Conservation (phyloP, 2,888 invertebrate species). For the Pammene fasciana region DNA sequence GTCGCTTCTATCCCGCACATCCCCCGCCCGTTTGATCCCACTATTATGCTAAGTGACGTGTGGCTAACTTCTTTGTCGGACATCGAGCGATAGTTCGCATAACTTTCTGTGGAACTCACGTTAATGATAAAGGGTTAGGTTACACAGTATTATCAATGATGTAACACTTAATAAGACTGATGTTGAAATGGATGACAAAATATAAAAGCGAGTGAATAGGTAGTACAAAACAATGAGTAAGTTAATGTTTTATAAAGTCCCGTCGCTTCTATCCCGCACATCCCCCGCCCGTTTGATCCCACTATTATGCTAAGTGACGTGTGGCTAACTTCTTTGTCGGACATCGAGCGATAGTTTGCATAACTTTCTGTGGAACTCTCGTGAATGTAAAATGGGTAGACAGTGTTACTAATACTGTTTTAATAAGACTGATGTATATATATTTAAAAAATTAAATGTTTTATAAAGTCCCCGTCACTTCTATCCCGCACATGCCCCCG, state of each 20-base stretch:
- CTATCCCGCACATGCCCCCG: neutral
- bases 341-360: constrained; percentile 70
- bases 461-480: neutral
- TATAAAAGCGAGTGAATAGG: too few relatives aligned
- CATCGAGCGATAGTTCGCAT: constrained; percentile 70
- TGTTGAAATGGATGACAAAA: too few relatives aligned
- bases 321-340: constrained; percentile 77
- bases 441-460: too few relatives aligned
- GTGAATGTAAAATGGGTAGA: constrained; percentile 42
- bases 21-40: constrained; percentile 47
- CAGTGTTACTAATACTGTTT: too few relatives aligned
- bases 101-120: constrained; percentile 51
- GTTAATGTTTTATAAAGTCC: too few relatives aligned
- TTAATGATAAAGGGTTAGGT: constrained; percentile 42
- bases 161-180: too few relatives aligned
- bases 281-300: constrained; percentile 45
- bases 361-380: constrained; percentile 52
- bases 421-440: too few relatives aligned
- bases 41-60: constrained; percentile 77
- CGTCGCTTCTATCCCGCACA: too few relatives aligned
- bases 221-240: too few relatives aligned
- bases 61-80: constrained; percentile 77
- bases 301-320: constrained; percentile 77
- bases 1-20: too few relatives aligned
- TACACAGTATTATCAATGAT: too few relatives aligned